Evolutionary conservation across 2,113 vertebrate genomes (phyloP), one percentile per base, ranked within the genome.

Genomic region (Parus major): DNA sequence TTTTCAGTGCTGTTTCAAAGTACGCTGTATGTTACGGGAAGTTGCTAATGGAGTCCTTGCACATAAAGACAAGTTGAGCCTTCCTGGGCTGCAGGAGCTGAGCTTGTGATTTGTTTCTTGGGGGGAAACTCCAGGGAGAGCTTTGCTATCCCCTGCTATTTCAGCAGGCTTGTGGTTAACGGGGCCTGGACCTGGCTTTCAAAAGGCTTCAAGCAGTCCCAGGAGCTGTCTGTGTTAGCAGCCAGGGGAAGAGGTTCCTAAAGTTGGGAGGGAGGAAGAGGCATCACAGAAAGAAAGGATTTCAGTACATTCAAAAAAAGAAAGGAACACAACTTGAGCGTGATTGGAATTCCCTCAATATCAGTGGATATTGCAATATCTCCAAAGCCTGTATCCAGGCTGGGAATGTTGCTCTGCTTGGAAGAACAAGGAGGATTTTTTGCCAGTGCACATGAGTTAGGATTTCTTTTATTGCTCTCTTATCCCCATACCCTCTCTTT

Each of bases 31-130:
- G 23, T 78, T 86, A 92, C 8, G 23, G 80, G 55, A 85, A 96
- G 94, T 91, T 90, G 70, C 87, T 95, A 63, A 63, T 60, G 96
- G 90, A 93, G 87, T 93, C 89, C 60, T 92, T 96, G 89, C 36
- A 80, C 75, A 93, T 82, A 29, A 88, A 86, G 68, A 78, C 76
- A 63, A 64, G 66, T 53, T 60, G 46, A 92, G 77, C 61, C 19
- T 92, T 92, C 87, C 64, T 7, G 57, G 70, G 75, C 82, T 59
- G 35, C 22, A 25, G 10, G 71, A 57, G 60, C 44, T 95, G 46
- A 85, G 82, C 22, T 91, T 70, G 55, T 59, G 88, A 17, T 94
- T 15, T 16, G 17, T 27, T 95, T 57, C 46, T 79, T 21, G 64
- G 50, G 59, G 47, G 41, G 14, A 5, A 39, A 39, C 61, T 61